Evolutionary conservation across 1,140 invertebrate species (phyloP), one percentile per base, ranked within the genome.

Genomic region (Zaprionus davidi): DNA sequence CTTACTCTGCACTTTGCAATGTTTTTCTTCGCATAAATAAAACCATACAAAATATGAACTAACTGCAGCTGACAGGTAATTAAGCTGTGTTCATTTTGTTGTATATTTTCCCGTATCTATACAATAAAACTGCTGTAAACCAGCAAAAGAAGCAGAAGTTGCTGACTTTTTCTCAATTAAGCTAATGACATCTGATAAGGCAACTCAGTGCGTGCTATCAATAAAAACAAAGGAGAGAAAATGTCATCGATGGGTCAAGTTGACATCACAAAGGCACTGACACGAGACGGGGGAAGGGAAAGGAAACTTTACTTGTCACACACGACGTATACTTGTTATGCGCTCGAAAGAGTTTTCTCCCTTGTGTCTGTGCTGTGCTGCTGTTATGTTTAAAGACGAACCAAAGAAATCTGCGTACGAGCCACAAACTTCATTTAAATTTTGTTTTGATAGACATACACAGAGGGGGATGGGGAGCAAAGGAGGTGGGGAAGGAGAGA

Each of bases 291-390:
- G 22, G 6, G 28, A 2, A 9, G 20, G 59, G 5, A 46, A 17
- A 26, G 17, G 12, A 17, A 75, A 64, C 22, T 75, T 76, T 31
- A 34, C 51, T 55, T 73, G 67, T 34, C 64, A 53, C 67, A 83
- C 81, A 57, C 24, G 81, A 64, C 81, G 81, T 83, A 80, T 83
- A 46, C 74, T 73, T 83, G 74, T 62, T 75, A 73, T 79, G 57
- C 55, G 44, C 70, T 58, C 38, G 57, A 34, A 20, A 12, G 13
- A 64, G 22, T 74, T 66, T 22, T 11, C 20, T 24, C 20, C 12
- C 46, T 5, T 51, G 7, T 22, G 17, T 20, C 7, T 9, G 17
- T 46, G 6, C 15, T 17, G 17, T 17, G 13, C 44, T 46, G 36
- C 3, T n/a, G 38, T 17, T 17, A 12, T 3, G 38, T 36, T 67